A percentile compares a stretch with the other conserved stretches of the same genome.
Evolutionary conservation across 2,113 vertebrate species (phyloP).

Genomic region (Notiomystis cincta): DNA sequence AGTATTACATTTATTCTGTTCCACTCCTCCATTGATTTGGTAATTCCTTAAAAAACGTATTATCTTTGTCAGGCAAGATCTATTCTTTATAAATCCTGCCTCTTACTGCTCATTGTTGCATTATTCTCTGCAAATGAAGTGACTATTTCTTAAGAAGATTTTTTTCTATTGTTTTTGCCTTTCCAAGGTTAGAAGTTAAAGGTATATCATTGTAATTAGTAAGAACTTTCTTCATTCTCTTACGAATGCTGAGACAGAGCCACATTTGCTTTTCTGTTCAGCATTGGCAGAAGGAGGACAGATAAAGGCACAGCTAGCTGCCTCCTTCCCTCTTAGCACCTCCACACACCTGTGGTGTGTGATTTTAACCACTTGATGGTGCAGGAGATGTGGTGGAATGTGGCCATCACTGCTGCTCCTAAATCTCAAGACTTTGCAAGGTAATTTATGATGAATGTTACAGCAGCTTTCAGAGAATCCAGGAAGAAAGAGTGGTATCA

Average conservation of each 20-base stretch:
- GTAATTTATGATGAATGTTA: not conserved
- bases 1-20: not conserved
- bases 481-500: not conserved
- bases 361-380: not conserved
- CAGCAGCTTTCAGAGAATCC: not conserved
- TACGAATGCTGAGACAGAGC: not conserved
- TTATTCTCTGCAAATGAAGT: constrained; percentile 2
- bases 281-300: not conserved
- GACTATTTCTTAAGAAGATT: not conserved
- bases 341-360: not conserved
- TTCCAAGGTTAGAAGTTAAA: not conserved
- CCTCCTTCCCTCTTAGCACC: not conserved
- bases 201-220: not conserved
- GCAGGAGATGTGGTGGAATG: not conserved
- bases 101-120: not conserved
- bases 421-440: not conserved
- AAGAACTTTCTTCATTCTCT: not conserved
- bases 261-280: not conserved
- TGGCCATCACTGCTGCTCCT: not conserved
- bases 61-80: not conserved
- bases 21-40: not conserved
- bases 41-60: not conserved
- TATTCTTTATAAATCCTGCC: not conserved
- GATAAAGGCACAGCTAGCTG: not conserved
- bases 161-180: not conserved